Evolutionary conservation across 2,888 invertebrate species (phyloP), one percentile per base, ranked within the genome.

Genomic region (Ceraclea dissimilis): DNA sequence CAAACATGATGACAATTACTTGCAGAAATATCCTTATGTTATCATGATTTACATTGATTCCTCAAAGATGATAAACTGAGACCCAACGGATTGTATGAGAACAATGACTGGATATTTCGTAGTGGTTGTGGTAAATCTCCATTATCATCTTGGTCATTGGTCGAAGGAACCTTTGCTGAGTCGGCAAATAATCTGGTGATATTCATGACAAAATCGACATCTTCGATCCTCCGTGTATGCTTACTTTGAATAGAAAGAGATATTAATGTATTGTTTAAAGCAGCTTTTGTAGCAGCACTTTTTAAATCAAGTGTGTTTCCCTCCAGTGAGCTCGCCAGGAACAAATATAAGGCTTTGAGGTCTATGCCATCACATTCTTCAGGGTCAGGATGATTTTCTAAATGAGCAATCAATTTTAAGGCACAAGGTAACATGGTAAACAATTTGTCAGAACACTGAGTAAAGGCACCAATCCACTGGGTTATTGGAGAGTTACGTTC

Each of bases 261-360:
- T n/a, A 53, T 31, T 16, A 51, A 52, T 22, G 52, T 20, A 21
- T 43, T 46, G 18, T 31, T 54, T 5, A 60, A 26, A 18, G 51
- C 48, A 5, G 31, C 54, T 46, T 33, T 50, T 33, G 53, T 51
- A 10, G 33, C 22, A 13, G 26, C 6, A 51, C 51, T 53, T 22
- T 56, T 68, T 8, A 67, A 63, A 1, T 61, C 57, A 6, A 74
- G 51, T 10, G 68, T 54, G 65, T 74, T 74, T 0, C 76, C 76
- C 61, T 74, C 73, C 63, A 76, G 65, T 2, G 75, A 72, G 64
- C 73, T 71, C 0, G 75, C 75, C 44, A 77, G 59, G 51, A 67
- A 65, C 50, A 69, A 66, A 59, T 77, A 76, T 11, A 74, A 60
- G 16, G 66, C 66, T 54, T 64, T 67, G 34, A 77, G 72, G 62